Base-by-base conservation (phyloP, 2,888 invertebrate genomes). In the Eubasilissa splendida region DNA sequence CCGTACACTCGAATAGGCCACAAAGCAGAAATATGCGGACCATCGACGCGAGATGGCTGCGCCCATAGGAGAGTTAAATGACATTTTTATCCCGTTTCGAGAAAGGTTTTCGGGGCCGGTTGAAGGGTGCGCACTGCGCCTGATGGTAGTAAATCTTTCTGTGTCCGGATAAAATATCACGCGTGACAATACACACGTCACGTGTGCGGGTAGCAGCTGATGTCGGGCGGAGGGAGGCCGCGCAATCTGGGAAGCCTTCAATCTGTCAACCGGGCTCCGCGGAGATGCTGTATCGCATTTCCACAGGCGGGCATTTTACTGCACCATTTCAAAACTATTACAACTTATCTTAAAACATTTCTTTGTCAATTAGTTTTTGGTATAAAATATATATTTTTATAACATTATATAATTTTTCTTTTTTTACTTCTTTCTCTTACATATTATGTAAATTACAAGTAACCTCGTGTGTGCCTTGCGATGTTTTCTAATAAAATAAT, bases 111-210 rank as follows among this genome's bases (percentile, higher is more conserved):
- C 1, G 54, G 70, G 66, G 8, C 14, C n/a, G 70, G 8, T 50
- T 70, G 70, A 70, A 70, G 70, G 50, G 70, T 70, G 22, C n/a
- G 70, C 53, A 70, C 53, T 53, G 53, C n/a, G 70, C 70, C 53
- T 70, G 70, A n/a, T 70, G 53, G 70, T 53, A 58, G 50, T 77
- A 60, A 77, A 77, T 77, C 60, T 77, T 52, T 31, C 77, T 60
- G 68, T 12, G 50, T 11, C 8, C 52, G 58, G 50, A 58, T 59
- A 70, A 77, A 66, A 59, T 70, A 70, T 58, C 70, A 59, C 50
- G 56, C 65, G 60, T 60, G 77, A 60, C 60, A 70, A 70, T 77
- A 77, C 66, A 77, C 70, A 77, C 52, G n/a, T 52, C 77, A 77
- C 22, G 70, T 14, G 42, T n/a, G 53, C 3, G 10, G 53, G 8